A percentile compares a stretch with the other conserved stretches of the same genome.
phyloP scores from a whole-genome alignment of 1,140 invertebrate species.

The Sitobion miscanthi region DNA sequence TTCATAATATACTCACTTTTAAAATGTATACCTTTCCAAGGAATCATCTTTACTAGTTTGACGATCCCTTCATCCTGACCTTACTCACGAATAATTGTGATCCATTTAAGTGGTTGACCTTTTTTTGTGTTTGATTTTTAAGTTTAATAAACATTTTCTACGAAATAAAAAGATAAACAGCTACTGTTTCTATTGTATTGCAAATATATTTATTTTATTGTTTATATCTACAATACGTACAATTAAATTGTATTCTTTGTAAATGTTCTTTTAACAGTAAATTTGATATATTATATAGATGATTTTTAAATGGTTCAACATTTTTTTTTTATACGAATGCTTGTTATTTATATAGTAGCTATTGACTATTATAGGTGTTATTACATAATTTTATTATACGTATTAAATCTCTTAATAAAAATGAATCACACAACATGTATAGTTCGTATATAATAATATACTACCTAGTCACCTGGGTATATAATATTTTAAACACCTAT shows the following conservation, averaged over 20 bases:
- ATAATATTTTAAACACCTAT: background rate
- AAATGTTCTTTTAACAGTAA: background rate
- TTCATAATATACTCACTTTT: background rate
- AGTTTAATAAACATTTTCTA: background rate
- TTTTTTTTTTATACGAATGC: background rate
- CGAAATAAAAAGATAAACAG: background rate
- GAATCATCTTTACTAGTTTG: background rate
- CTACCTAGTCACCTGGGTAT: background rate
- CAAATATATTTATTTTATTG: background rate
- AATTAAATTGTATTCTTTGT: background rate
- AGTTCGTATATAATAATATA: background rate
- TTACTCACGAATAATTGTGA: background rate
- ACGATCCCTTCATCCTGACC: background rate
- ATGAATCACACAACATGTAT: background rate
- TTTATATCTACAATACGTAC: background rate
- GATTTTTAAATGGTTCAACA: background rate
- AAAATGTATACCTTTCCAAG: background rate
- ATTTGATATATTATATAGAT: background rate
- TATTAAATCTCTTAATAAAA: background rate
- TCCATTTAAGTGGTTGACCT: background rate
- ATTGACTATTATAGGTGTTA: background rate
- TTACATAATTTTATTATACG: background rate
- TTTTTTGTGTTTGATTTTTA: background rate
- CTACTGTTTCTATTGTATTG: background rate
- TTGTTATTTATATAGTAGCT: background rate